phyloP scores from a whole-genome alignment of 2,113 vertebrate species.

The Herpailurus yagouaroundi region DNA sequence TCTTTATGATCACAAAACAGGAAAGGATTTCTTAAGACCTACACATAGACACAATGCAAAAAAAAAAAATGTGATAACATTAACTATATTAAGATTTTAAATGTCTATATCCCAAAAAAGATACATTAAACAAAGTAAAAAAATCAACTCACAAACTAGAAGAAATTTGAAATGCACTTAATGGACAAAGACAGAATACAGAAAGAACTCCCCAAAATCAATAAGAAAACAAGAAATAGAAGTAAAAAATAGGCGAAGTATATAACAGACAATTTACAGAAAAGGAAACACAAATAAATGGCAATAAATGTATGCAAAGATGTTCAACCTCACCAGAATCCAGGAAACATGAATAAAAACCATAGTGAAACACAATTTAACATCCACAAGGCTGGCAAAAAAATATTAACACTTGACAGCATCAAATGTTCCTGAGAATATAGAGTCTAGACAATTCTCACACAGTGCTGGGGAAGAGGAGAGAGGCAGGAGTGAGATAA shows the following conservation, averaged over 20 bases:
- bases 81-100: constrained; percentile 9
- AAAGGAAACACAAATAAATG: background rate
- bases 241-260: background rate
- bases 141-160: background rate
- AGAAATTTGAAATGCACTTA: background rate
- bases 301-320: background rate
- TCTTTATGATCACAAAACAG: background rate
- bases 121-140: background rate
- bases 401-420: background rate
- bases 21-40: background rate
- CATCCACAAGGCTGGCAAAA: background rate
- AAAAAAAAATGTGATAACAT: background rate
- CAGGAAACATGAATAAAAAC: background rate
- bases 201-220: background rate
- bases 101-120: background rate
- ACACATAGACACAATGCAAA: background rate
- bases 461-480: background rate
- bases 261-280: background rate
- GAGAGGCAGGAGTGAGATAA: rapidly evolving
- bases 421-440: background rate
- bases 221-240: constrained; percentile 15
- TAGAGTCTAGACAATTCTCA: background rate
- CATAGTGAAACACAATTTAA: background rate
- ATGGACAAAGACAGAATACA: background rate
- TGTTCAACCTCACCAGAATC: background rate